phyloP scores from a whole-genome alignment of 1,140 invertebrate genomes.

The Drosophila pachea region DNA sequence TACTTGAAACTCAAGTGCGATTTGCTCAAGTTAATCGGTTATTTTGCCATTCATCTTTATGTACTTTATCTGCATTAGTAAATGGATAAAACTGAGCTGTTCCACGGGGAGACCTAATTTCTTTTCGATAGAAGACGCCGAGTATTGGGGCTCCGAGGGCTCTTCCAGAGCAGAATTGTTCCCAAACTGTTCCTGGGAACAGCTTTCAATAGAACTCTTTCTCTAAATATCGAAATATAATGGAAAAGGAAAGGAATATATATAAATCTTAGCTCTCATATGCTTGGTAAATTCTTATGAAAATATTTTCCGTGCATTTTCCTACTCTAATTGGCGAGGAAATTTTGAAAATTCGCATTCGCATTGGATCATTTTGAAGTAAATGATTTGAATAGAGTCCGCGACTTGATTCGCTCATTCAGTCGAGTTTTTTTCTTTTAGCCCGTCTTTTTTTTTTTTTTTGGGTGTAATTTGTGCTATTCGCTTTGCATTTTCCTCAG shows the following conservation, averaged over 20 bases:
- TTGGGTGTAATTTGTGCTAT: conserved; percentile 52
- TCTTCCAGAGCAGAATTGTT: too few relatives aligned
- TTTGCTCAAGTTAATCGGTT: not conserved
- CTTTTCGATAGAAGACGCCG: too few relatives aligned
- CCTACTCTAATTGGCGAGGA: not conserved
- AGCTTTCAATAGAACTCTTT: too few relatives aligned
- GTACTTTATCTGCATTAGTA: not conserved
- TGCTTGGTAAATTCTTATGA: too few relatives aligned
- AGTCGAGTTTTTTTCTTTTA: conserved; percentile 38
- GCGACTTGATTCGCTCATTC: conserved; percentile 39
- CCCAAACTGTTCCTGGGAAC: too few relatives aligned
- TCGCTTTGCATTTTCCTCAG: conserved; percentile 42
- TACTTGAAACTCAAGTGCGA: conserved; percentile 12
- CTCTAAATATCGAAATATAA: too few relatives aligned
- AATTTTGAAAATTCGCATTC: not conserved
- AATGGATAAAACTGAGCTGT: not conserved
- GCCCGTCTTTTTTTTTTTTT: conserved; percentile 19
- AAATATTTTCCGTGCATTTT: not conserved
- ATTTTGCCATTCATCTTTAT: not conserved
- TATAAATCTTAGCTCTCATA: too few relatives aligned
- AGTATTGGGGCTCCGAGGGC: too few relatives aligned
- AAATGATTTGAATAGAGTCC: conserved; percentile 26
- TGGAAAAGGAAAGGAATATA: too few relatives aligned
- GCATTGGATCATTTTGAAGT: not conserved
- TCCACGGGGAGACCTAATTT: too few relatives aligned